Evolutionary conservation across 2,888 invertebrate species (phyloP).

Genomic region (Diarsia mendica): DNA sequence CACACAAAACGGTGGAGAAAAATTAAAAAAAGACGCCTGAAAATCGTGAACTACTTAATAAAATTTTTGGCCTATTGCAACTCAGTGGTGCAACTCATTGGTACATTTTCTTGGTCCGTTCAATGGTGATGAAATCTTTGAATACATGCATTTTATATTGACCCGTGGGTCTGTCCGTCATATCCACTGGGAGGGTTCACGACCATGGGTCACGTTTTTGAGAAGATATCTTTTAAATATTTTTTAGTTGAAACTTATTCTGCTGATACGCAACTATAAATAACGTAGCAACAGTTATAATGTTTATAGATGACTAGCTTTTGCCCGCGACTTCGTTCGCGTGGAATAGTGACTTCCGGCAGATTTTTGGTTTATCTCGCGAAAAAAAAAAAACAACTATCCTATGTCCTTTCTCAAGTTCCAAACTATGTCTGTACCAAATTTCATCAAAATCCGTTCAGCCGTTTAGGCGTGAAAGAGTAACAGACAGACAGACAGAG

Average conservation of each 20-base stretch:
- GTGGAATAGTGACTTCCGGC: too few species aligned
- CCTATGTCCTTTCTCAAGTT: too few species aligned
- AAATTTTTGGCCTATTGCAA: not conserved
- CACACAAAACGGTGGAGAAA: not conserved
- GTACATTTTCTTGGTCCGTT: slow-evolving; percentile 37
- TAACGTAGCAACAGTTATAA: not conserved
- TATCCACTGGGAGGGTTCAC: slow-evolving; percentile 5
- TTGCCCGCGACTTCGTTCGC: too few species aligned
- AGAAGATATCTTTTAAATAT: not conserved
- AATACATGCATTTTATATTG: slow-evolving; percentile 50
- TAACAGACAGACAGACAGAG: too few species aligned
- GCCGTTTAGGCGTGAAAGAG: too few species aligned
- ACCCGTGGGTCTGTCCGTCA: slow-evolving; percentile 33
- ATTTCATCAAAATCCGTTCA: too few species aligned
- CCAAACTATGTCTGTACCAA: too few species aligned
- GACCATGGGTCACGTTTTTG: slow-evolving; percentile 4
- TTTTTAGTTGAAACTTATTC: not conserved
- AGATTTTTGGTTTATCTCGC: too few species aligned
- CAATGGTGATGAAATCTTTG: slow-evolving; percentile 45
- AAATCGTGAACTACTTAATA: not conserved
- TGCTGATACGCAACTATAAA: not conserved
- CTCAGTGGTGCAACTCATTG: slow-evolving; percentile 31
- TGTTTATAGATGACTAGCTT: too few species aligned
- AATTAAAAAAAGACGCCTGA: not conserved
- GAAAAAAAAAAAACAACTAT: too few species aligned